These are phyloP conservation scores for Mamestra configurata DNA, from an alignment of 1,140 invertebrate species.

Conservation along the genomic window DNA sequence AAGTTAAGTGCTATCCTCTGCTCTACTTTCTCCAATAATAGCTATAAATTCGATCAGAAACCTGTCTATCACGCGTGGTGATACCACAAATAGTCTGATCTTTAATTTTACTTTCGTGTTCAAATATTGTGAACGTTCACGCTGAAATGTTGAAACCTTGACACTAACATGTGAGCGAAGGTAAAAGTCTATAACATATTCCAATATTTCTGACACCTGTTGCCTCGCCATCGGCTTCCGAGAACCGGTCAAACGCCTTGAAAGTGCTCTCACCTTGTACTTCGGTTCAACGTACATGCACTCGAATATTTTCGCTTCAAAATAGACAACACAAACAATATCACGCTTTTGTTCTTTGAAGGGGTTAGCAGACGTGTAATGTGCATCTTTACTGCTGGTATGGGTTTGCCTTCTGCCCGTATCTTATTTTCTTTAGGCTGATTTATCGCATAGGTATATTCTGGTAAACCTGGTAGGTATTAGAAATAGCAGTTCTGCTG, in stretches of 20 bases:
- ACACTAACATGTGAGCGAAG: not conserved
- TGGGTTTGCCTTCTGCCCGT: too few species aligned
- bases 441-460: too few species aligned
- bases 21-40: too few species aligned
- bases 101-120: not conserved
- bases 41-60: not conserved
- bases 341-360: not conserved
- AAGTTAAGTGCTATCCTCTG: too few species aligned
- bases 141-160: not conserved
- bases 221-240: not conserved
- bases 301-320: not conserved
- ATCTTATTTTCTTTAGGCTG: too few species aligned
- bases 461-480: too few species aligned
- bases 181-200: slow-evolving; percentile 4
- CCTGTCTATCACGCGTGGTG: not conserved
- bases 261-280: slow-evolving; percentile 22
- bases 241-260: slow-evolving; percentile 5
- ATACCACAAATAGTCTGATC: not conserved
- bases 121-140: not conserved
- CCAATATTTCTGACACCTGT: slow-evolving; percentile 20
- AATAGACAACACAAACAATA: not conserved
- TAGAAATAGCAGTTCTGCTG: too few species aligned
- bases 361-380: not conserved
- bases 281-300: not conserved
- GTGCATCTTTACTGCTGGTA: too few species aligned